Evolutionary conservation across 2,888 invertebrate species (phyloP).

Genomic region (Gnatocerus cornutus): DNA sequence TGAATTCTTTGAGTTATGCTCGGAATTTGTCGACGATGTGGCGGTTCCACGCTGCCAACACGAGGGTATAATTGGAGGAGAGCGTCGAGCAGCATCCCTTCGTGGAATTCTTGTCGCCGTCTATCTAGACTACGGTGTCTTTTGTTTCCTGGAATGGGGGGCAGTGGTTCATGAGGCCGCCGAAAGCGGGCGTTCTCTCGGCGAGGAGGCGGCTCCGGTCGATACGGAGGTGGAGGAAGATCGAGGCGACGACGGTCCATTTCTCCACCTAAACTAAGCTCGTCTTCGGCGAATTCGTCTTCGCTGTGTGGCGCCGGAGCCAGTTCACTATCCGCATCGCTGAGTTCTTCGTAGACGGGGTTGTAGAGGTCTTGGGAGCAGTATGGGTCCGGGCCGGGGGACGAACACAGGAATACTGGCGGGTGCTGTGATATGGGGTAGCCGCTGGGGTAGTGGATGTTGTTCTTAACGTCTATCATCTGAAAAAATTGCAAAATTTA

Average conservation of each 20-base stretch:
- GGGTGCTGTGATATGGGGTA: constrained; percentile 77
- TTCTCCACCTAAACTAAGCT: constrained; percentile 77
- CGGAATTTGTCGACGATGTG: constrained; percentile 67
- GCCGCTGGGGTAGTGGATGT: constrained; percentile 76
- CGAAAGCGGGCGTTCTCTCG: constrained; percentile 73
- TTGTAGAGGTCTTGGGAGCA: constrained; percentile 80
- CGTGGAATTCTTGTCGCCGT: constrained; percentile 83
- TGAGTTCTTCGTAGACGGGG: constrained; percentile 88
- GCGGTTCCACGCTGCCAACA: constrained; percentile 78
- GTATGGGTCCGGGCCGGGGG: constrained; percentile 79
- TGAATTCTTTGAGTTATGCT: constrained; percentile 70
- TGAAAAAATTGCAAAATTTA: constrained; percentile 67
- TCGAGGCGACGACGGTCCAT: constrained; percentile 64
- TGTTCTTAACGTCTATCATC: constrained; percentile 82
- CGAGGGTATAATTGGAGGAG: constrained; percentile 81
- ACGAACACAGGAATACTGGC: constrained; percentile 82
- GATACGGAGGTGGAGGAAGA: constrained; percentile 69
- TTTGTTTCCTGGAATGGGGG: constrained; percentile 74
- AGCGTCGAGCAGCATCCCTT: constrained; percentile 85
- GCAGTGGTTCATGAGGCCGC: constrained; percentile 76
- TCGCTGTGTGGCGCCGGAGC: constrained; percentile 81
- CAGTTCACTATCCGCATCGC: constrained; percentile 76
- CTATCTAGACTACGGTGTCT: constrained; percentile 73
- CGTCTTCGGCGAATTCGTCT: constrained; percentile 90
- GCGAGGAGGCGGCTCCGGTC: constrained; percentile 68